Percentiles rank a stretch among this genome's conserved stretches.
Evolutionary conservation across 2,797 vertebrate genomes (phyloP).

Genomic region (Micromesistius poutassou): DNA sequence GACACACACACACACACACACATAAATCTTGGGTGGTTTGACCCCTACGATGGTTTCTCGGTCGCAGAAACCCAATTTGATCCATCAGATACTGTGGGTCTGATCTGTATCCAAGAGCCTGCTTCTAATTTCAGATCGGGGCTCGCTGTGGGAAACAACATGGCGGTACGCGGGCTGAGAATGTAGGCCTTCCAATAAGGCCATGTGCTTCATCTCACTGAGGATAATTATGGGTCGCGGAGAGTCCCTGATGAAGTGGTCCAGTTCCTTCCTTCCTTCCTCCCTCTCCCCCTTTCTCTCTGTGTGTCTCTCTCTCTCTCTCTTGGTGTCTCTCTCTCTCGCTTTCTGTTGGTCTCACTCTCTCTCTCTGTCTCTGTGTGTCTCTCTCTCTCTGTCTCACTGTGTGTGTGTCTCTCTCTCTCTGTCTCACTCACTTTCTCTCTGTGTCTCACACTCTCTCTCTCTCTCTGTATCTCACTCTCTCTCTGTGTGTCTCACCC

Average conservation of each 20-base stretch:
- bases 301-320: too few species aligned
- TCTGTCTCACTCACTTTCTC: too few species aligned
- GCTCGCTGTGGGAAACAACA: not conserved
- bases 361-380: too few species aligned
- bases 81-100: not conserved
- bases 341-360: too few species aligned
- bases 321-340: too few species aligned
- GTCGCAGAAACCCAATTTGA: not conserved
- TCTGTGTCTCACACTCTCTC: too few species aligned
- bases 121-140: not conserved
- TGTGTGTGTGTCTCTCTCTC: too few species aligned
- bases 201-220: not conserved
- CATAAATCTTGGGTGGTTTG: not conserved
- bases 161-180: not conserved
- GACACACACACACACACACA: not conserved
- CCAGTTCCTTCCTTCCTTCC: not conserved
- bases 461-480: too few species aligned
- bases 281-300: not conserved
- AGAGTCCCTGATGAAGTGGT: not conserved
- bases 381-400: too few species aligned
- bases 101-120: not conserved
- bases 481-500: too few species aligned
- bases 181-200: slow-evolving; percentile 3
- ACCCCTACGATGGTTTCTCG: not conserved
- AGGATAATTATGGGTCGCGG: not conserved